These are phyloP conservation scores for Drosophila sucinea DNA, from an alignment of 1,140 invertebrate species.

Conservation along the genomic window DNA sequence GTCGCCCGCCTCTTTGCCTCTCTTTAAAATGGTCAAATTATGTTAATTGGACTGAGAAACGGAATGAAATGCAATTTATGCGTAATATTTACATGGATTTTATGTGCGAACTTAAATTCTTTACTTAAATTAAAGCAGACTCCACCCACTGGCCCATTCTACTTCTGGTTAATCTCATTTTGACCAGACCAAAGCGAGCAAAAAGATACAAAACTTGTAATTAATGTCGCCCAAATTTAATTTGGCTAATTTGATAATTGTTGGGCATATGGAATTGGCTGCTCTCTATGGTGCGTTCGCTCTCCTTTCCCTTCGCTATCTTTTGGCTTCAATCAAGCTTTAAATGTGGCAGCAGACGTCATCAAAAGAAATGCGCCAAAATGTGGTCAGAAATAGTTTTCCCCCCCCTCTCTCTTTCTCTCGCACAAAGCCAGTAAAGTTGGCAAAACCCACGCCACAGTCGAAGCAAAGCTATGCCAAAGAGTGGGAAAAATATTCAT, in stretches of 20 bases:
- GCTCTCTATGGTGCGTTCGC: neutral
- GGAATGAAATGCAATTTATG: neutral
- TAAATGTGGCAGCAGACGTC: too few species aligned
- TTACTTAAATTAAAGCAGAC: constrained; percentile 3
- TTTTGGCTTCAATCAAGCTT: constrained; percentile 1
- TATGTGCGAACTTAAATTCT: neutral
- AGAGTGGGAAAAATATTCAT: too few species aligned
- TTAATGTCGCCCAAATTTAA: constrained; percentile 3
- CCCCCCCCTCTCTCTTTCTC: too few species aligned
- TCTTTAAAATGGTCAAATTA: neutral
- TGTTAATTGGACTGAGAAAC: neutral
- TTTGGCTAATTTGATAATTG: constrained; percentile 14
- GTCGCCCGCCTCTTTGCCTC: too few species aligned
- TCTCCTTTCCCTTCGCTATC: neutral
- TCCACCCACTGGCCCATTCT: neutral
- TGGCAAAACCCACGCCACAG: too few species aligned
- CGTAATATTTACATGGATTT: neutral
- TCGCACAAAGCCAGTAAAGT: too few species aligned
- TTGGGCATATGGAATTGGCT: neutral
- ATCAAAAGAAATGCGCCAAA: too few species aligned
- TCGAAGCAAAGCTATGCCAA: too few species aligned
- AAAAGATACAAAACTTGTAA: neutral
- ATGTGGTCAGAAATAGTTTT: too few species aligned
- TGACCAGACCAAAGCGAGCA: neutral
- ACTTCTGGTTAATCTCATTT: neutral